These are phyloP conservation scores for Sarcoramphus papa DNA, from an alignment of 2,797 vertebrate genomes.

Conservation along the genomic window DNA sequence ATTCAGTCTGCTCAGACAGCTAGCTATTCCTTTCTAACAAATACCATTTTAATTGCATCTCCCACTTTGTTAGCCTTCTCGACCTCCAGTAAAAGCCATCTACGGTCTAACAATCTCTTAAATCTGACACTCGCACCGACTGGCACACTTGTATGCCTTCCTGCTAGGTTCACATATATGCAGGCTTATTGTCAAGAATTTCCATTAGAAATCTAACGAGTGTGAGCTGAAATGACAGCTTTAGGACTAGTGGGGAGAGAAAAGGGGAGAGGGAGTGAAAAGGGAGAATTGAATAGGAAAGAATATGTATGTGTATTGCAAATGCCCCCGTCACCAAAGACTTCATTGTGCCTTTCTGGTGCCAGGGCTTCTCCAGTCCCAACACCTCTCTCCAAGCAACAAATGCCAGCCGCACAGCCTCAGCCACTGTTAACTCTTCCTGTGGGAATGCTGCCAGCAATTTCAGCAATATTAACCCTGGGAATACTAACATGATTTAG, in stretches of 20 bases:
- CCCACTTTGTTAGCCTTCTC: slow-evolving; percentile 70
- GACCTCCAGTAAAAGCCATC: slow-evolving; percentile 73
- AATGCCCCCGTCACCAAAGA: neutral
- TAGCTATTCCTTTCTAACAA: slow-evolving; percentile 49
- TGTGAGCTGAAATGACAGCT: slow-evolving; percentile 36
- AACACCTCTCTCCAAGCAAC: neutral
- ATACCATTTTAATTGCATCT: slow-evolving; percentile 67
- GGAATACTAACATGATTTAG: slow-evolving; percentile 60
- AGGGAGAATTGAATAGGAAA: neutral
- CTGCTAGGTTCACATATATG: neutral
- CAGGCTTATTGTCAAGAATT: neutral
- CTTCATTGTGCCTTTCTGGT: neutral
- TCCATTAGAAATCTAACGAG: neutral
- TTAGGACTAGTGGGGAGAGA: neutral
- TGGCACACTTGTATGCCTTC: neutral
- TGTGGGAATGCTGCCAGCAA: slow-evolving; percentile 45
- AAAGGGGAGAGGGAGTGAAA: neutral
- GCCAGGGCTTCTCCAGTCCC: neutral
- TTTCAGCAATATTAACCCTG: slow-evolving; percentile 53
- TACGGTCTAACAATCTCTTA: slow-evolving; percentile 61
- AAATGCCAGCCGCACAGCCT: neutral
- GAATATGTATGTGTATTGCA: neutral
- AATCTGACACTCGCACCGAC: slow-evolving; percentile 51
- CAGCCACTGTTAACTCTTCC: slow-evolving; percentile 40
- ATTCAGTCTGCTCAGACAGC: slow-evolving; percentile 17